phyloP scores from a whole-genome alignment of 1,140 invertebrate species.

The Chymomyza costata region DNA sequence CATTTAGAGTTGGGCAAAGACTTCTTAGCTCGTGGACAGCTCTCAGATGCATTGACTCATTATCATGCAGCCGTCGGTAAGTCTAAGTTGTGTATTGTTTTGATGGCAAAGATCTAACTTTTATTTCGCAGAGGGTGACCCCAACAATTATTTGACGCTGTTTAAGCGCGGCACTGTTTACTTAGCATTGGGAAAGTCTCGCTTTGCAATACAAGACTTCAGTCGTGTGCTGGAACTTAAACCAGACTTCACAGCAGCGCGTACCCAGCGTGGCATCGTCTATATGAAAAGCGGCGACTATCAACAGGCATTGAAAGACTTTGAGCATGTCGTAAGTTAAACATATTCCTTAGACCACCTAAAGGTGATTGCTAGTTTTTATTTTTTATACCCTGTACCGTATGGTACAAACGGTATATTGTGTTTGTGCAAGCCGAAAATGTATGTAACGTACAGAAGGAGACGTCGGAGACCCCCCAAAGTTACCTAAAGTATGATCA shows the following conservation, averaged over 20 bases:
- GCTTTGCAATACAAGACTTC: constrained; percentile 95
- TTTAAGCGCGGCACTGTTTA: constrained; percentile 97
- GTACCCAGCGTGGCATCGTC: constrained; percentile 90
- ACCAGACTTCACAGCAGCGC: constrained; percentile 93
- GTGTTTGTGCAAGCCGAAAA: no score
- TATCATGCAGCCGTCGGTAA: constrained; percentile 98
- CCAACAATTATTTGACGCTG: constrained; percentile 95
- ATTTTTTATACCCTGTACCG: no score
- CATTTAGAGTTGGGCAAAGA: constrained; percentile 95
- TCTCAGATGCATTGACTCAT: constrained; percentile 96
- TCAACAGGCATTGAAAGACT: constrained; percentile 88
- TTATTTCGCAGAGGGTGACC: constrained; percentile 90
- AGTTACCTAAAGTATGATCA: no score
- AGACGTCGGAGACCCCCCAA: no score
- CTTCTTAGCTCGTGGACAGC: constrained; percentile 91
- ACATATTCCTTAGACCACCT: background rate
- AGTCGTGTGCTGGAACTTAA: constrained; percentile 94
- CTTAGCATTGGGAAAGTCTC: constrained; percentile 96
- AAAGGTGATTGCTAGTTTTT: no score
- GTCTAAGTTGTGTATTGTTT: constrained; percentile 48
- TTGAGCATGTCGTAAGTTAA: constrained; percentile 87
- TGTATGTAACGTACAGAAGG: no score
- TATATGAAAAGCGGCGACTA: constrained; percentile 93
- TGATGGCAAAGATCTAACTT: background rate
- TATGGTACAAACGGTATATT: no score